Evolutionary conservation across 2,113 vertebrate genomes (phyloP), one percentile per base, ranked within the genome.

Genomic region (Ochotona princeps): DNA sequence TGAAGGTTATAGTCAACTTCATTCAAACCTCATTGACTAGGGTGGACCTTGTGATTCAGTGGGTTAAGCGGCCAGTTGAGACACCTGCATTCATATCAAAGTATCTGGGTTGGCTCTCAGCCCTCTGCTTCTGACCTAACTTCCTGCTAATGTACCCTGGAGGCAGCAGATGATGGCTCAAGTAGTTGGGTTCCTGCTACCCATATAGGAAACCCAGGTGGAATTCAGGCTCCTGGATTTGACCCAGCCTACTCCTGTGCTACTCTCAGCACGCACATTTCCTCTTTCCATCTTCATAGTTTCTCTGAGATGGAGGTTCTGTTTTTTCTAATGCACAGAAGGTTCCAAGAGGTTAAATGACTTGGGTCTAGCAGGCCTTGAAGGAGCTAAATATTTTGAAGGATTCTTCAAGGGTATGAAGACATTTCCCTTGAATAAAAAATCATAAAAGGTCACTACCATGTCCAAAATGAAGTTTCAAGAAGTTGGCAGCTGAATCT

Each of bases 391-490:
- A 54, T 3, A 65, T 90, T 84, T 30, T 28, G 49, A 57, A 72
- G 63, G 28, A 38, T 51, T 78, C 63, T 47, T 83, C 32, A 32
- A 81, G 28, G 54, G n/a, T 9, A 8, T 21, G 32, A 63, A 17
- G 57, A 73, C 25, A 15, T 20, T 81, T 57, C 2, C 54, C 28
- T 87, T 63, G 8, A 63, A 9, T 74, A 54, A 74, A 81, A 81
- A 30, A 69, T 57, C 38, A 13, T 12, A 89, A 65, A 83, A 75
- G 80, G 23, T 65, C 54, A 2, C n/a, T 47, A 7, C 17, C 57
- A 78, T 65, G 66, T 54, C 60, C 35, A 88, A 78, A 92, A 72
- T 54, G 79, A 83, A 83, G 5, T 89, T 80, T 76, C 35, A 79
- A 35, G 49, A 74, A 79, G 80, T 32, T 69, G 69, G 61, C 54